Percentiles rank a stretch among this genome's conserved stretches.
Evolutionary conservation across 2,888 invertebrate genomes (phyloP).

Genomic region (Encarsia formosa): DNA sequence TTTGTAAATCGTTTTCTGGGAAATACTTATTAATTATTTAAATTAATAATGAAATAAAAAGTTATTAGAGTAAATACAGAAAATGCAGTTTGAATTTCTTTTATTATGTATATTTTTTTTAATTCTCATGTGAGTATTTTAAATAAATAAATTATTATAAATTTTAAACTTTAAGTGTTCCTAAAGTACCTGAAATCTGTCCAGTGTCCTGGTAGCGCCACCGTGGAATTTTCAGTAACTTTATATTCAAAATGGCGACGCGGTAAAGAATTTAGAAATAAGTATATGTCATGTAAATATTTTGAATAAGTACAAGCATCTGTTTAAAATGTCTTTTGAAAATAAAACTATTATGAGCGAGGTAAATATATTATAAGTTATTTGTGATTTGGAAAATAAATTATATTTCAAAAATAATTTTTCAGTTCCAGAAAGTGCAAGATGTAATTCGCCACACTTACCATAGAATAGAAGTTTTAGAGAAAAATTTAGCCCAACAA

Average conservation of each 20-base stretch:
- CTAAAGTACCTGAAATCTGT: background rate
- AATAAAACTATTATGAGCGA: background rate
- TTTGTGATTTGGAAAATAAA: too few relatives aligned
- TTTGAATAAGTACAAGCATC: background rate
- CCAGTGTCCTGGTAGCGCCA: slow-evolving; percentile 6
- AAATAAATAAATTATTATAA: slow-evolving; percentile 1
- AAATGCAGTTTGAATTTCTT: too few relatives aligned
- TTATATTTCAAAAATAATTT: background rate
- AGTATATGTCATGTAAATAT: slow-evolving; percentile 1
- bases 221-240: too few relatives aligned
- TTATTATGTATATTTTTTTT: too few relatives aligned
- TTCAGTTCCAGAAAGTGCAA: slow-evolving; percentile 41
- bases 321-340: slow-evolving; percentile 15
- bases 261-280: slow-evolving; percentile 4
- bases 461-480: slow-evolving; percentile 37
- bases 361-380: too few relatives aligned
- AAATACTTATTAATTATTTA: too few relatives aligned
- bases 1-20: too few relatives aligned
- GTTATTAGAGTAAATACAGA: too few relatives aligned
- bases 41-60: too few relatives aligned
- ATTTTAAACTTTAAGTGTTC: too few relatives aligned
- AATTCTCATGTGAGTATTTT: background rate
- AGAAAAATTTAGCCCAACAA: slow-evolving; percentile 34
- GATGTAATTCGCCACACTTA: slow-evolving; percentile 38
- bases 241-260: slow-evolving; percentile 25